Evolutionary conservation across 2,888 invertebrate genomes (phyloP), one percentile per base, ranked within the genome.

Genomic region (Subacronicta megacephala): DNA sequence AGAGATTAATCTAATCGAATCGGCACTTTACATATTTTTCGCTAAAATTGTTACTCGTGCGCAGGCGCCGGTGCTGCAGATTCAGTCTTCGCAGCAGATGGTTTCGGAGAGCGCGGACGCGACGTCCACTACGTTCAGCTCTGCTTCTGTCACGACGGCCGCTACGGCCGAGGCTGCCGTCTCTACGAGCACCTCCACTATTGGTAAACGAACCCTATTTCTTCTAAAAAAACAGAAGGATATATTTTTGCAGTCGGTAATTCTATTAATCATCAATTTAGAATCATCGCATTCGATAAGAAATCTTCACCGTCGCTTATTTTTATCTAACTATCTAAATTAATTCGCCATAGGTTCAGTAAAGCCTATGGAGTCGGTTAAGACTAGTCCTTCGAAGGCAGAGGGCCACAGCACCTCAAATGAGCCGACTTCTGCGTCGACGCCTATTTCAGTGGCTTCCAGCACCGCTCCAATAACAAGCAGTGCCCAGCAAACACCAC

Each of bases 401-500:
- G 80, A 77, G 23, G 12, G 49, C 20, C 43, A 38, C 5, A 37
- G 50, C 4, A 42, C 63, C 7, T 31, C 69, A 4, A 46, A 54
- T 1, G 66, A 67, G 4, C 38, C 70, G 5, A 41, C 60, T 12
- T 38, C 70, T 1, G 41, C 46, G 4, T 52, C 72, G 1, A 52
- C 69, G 1, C 49, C 72, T 0, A 38, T 73, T 0, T 38, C 71
- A 9, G 51, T 62, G 3, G 40, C 68, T 9, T 61, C 67, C 15
- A 43, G 58, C 41, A 41, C 76, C 3, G 57, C 81, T 0, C 72
- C 85, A 0, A 77, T 81, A 5, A 62, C 84, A 1, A 87, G 81
- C 75, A 87, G 81, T 45, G 82, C 84, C 0, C 87, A 84, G 40
- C 85, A 82, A n/a, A 83, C 82, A 10, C 82, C 88, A 1, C 59